Base-by-base conservation (phyloP, 1,140 invertebrate species). In the Drosophila watanabei region DNA sequence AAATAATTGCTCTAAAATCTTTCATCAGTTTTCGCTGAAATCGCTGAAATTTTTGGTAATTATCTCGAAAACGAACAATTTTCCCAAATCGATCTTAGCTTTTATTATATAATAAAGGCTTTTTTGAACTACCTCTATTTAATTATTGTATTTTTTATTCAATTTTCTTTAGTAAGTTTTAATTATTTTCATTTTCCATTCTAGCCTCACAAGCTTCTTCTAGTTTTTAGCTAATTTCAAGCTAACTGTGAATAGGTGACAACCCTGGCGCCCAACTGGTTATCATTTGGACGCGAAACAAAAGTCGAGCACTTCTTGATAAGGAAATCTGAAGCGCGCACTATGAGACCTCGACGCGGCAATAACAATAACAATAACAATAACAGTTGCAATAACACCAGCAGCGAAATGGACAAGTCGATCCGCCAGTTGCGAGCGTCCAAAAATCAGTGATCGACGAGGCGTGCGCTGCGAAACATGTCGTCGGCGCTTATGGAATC, bases 291-390 rank as follows among this genome's bases (percentile, higher is more conserved):
- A 72, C 28, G 16, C 43, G 14, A 60, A 58, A 49, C 46, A 49
- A 70, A 80, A 70, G 49, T 81, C 63, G 57, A 73, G 60, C 75
- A 78, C 59, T 75, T 87, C 59, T 79, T 87, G 85, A 90, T 89
- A 89, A 88, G 58, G 65, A 58, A 73, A 78, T 46, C 41, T 48
- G 57, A 78, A 59, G 20, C 75, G 43, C 56, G 63, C 56, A 79
- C 70, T 78, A 88, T 85, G 85, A 71, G 62, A 64, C 39, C 63
- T 24, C 75, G 39, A 5, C 62, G 24, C 8, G 51, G 32, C 48
- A 56, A 59, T 56, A 66, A 45, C 46, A 24, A 24, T 24, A 24
- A 24, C 24, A 69, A 64, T 39, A 70, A 51, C 65, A 65, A 69
- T 63, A 56, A 45, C 63, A 49, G n/a, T 28, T 37, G 43, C 45